These are phyloP conservation scores for Macquaria ambigua DNA, from an alignment of 2,113 vertebrate species.

Conservation along the genomic window DNA sequence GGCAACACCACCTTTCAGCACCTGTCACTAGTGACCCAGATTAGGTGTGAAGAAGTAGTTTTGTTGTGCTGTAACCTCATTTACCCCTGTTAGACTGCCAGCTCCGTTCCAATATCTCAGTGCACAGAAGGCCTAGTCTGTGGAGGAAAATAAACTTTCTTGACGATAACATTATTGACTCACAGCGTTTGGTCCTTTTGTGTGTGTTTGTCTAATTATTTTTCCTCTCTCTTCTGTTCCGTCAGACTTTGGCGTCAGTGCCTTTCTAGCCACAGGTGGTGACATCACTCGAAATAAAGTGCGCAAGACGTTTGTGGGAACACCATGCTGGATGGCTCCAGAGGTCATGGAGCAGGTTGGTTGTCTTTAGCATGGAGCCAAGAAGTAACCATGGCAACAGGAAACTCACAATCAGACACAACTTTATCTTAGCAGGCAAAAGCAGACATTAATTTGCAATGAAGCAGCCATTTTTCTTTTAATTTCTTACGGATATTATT, in stretches of 20 bases:
- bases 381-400: not conserved
- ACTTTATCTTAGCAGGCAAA: not conserved
- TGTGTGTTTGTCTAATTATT: not conserved
- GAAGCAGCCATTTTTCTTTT: not conserved
- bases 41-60: slow-evolving; percentile 17
- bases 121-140: not conserved
- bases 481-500: not conserved
- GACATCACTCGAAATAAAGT: slow-evolving; percentile 99
- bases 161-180: not conserved
- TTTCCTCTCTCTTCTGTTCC: slow-evolving; percentile 45
- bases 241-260: slow-evolving; percentile 97
- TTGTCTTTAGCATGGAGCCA: not conserved
- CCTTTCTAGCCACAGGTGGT: slow-evolving; percentile 96
- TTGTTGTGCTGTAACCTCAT: slow-evolving; percentile 10
- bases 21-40: slow-evolving; percentile 22
- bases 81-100: not conserved
- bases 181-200: not conserved
- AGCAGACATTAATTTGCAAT: not conserved
- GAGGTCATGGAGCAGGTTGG: slow-evolving; percentile 98
- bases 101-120: not conserved
- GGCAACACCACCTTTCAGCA: slow-evolving; percentile 7
- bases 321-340: slow-evolving; percentile 98
- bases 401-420: not conserved
- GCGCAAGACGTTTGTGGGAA: slow-evolving; percentile 97
- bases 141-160: not conserved